Evolutionary conservation across 1,140 invertebrate species (phyloP).

Genomic region (Cotesia typhae): DNA sequence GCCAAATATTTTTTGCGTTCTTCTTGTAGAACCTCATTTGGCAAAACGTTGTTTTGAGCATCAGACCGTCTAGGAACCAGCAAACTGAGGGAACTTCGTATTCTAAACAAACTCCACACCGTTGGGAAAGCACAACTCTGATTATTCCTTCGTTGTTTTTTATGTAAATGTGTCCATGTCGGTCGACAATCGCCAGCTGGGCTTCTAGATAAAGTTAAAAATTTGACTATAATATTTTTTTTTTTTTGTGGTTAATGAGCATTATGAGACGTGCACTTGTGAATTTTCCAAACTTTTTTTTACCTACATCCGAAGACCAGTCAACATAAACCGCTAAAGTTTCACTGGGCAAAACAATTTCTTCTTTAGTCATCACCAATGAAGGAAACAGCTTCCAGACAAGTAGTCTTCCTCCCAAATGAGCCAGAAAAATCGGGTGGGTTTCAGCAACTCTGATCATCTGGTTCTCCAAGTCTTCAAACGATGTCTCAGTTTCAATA

Average conservation of each 20-base stretch:
- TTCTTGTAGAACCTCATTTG: constrained; percentile 54
- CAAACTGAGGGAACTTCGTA: constrained; percentile 45
- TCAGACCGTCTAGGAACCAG: constrained; percentile 54
- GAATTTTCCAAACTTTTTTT: too few relatives aligned
- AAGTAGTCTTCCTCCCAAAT: constrained; percentile 49
- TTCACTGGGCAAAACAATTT: constrained; percentile 45
- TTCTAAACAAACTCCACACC: constrained; percentile 43
- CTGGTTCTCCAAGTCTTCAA: constrained; percentile 51
- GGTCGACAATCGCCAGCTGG: constrained; percentile 52
- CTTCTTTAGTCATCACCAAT: constrained; percentile 37
- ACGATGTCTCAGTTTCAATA: constrained; percentile 38
- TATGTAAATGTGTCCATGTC: constrained; percentile 51
- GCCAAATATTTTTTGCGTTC: constrained; percentile 42
- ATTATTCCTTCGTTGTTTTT: constrained; percentile 48
- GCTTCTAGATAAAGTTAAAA: constrained; percentile 14
- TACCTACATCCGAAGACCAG: constrained; percentile 46
- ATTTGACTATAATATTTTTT: too few relatives aligned
- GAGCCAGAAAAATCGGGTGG: constrained; percentile 45
- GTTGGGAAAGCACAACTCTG: constrained; percentile 48
- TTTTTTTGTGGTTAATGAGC: too few relatives aligned
- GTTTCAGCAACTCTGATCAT: constrained; percentile 40
- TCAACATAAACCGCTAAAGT: constrained; percentile 41
- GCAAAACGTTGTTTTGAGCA: constrained; percentile 55
- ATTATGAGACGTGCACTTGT: too few relatives aligned
- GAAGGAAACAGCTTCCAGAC: constrained; percentile 50